Percentiles rank a stretch among this genome's conserved stretches.
These are phyloP conservation scores for Neofelis nebulosa DNA, from an alignment of 2,113 vertebrate species.

Conservation along the genomic window DNA sequence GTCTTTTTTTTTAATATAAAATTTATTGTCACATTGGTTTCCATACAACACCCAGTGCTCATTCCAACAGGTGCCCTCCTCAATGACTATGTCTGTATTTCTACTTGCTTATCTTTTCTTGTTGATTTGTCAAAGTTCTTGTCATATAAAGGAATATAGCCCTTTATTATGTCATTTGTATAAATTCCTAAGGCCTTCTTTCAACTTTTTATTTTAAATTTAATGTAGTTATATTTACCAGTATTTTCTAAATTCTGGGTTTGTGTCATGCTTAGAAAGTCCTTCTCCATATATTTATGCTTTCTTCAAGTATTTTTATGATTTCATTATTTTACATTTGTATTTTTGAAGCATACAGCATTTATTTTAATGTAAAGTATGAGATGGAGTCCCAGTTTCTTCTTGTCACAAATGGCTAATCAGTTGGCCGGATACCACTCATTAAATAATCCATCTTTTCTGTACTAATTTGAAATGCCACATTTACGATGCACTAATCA, in stretches of 20 bases:
- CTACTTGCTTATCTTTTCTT: background rate
- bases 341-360: slow-evolving; percentile 34
- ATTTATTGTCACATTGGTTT: too few relatives aligned
- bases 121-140: background rate
- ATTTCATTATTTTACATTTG: slow-evolving; percentile 14
- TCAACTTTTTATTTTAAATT: background rate
- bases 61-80: too few relatives aligned
- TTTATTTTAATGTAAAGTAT: background rate
- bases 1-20: too few relatives aligned
- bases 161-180: background rate
- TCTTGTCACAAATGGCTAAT: background rate
- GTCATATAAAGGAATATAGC: background rate
- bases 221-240: background rate
- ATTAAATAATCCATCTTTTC: background rate
- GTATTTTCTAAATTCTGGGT: background rate
- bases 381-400: background rate
- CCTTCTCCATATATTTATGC: background rate
- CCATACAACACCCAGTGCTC: too few relatives aligned
- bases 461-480: background rate
- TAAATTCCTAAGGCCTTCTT: slow-evolving; percentile 11
- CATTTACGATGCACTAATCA: background rate
- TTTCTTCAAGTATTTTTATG: slow-evolving; percentile 23
- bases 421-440: background rate
- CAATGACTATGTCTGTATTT: background rate
- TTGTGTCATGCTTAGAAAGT: background rate